These are phyloP conservation scores for Eumeta japonica DNA, from an alignment of 1,140 invertebrate species.

Conservation along the genomic window DNA sequence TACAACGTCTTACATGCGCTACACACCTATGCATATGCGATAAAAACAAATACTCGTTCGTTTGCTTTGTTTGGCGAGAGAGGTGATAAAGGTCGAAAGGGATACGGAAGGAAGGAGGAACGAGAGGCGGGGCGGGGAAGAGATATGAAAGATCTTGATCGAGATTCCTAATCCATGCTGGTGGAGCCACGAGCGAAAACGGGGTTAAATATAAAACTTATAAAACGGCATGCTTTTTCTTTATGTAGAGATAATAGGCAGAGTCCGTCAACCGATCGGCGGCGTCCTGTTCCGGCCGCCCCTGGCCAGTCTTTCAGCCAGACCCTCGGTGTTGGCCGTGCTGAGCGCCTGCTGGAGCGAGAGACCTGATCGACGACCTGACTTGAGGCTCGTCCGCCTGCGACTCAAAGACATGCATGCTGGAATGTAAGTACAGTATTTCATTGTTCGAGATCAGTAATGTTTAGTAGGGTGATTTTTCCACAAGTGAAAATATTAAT, in stretches of 20 bases:
- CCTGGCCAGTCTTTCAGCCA: constrained; percentile 55
- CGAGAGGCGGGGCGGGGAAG: too few relatives aligned
- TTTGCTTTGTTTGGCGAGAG: too few relatives aligned
- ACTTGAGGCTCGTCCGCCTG: constrained; percentile 68
- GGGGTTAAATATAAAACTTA: neutral
- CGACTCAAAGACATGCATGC: constrained; percentile 76
- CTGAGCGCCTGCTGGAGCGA: constrained; percentile 79
- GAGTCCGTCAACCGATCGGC: constrained; percentile 50
- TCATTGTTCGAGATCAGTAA: neutral
- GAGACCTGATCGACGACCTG: constrained; percentile 68
- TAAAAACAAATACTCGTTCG: too few relatives aligned
- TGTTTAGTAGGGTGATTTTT: too few relatives aligned
- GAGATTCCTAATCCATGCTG: constrained; percentile 2
- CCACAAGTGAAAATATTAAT: too few relatives aligned
- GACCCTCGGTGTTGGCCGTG: constrained; percentile 66
- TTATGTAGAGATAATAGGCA: constrained; percentile 44
- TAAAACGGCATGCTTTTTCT: constrained; percentile 7
- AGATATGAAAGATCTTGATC: neutral
- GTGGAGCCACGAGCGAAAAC: neutral
- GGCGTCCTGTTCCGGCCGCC: constrained; percentile 61
- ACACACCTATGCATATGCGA: too few relatives aligned
- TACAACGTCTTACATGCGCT: too few relatives aligned
- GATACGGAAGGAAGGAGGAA: too few relatives aligned
- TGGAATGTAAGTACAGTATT: constrained; percentile 61
- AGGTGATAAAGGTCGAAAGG: too few relatives aligned